These are phyloP conservation scores for Champsocephalus esox DNA, from an alignment of 2,797 vertebrate genomes.

Conservation along the genomic window DNA sequence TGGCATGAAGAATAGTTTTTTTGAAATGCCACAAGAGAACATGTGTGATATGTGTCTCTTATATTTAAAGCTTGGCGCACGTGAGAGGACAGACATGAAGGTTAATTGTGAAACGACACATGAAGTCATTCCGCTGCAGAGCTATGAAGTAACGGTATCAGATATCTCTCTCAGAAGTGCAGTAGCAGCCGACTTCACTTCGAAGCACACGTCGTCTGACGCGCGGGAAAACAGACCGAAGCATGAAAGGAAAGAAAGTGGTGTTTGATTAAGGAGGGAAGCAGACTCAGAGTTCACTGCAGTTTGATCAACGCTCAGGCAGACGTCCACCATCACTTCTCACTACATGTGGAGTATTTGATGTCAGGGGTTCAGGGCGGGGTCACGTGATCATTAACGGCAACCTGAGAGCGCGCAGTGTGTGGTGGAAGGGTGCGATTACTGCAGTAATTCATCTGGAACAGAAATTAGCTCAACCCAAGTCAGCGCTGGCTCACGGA, in stretches of 20 bases:
- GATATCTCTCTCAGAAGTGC: constrained; percentile 59
- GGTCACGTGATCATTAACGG: constrained; percentile 61
- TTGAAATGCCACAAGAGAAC: background rate
- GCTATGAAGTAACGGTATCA: constrained; percentile 52
- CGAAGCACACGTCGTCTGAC: constrained; percentile 52
- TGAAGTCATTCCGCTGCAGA: constrained; percentile 35
- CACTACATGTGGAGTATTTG: constrained; percentile 51
- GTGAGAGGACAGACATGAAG: constrained; percentile 13
- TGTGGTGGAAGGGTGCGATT: constrained; percentile 49
- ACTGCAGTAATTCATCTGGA: constrained; percentile 56
- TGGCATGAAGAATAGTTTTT: background rate
- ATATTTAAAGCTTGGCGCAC: background rate
- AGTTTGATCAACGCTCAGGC: constrained; percentile 65
- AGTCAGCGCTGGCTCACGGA: constrained; percentile 35
- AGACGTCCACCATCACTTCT: constrained; percentile 48
- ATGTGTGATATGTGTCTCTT: background rate
- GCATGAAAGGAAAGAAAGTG: constrained; percentile 56
- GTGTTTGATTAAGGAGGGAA: constrained; percentile 24
- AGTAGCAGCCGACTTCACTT: constrained; percentile 55
- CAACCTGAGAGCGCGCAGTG: constrained; percentile 60
- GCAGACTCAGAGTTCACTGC: constrained; percentile 28
- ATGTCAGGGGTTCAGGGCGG: constrained; percentile 66
- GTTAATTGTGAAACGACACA: constrained; percentile 58
- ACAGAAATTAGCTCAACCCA: constrained; percentile 49
- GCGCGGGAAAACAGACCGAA: constrained; percentile 48